A percentile compares a stretch with the other conserved stretches of the same genome.
Conservation (phyloP, 2,888 invertebrate genomes). For the Clepsis dumicolana region DNA sequence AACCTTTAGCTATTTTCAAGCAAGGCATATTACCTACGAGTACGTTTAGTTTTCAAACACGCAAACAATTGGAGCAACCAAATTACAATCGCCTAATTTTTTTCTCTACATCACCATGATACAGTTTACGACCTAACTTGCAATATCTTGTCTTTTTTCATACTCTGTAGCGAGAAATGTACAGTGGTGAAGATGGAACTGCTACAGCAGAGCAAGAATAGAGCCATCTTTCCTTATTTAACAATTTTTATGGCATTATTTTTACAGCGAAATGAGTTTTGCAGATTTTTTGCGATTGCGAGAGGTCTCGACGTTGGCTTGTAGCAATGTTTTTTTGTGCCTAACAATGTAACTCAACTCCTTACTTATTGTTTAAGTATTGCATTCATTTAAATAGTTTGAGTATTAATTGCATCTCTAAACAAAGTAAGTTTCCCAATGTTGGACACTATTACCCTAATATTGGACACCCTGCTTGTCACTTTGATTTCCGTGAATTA, state of each 20-base stretch:
- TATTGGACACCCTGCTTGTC: no score
- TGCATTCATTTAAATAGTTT: background rate
- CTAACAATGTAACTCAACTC: slow-evolving; percentile 36
- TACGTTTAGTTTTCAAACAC: no score
- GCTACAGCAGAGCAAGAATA: slow-evolving; percentile 70
- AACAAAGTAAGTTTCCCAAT: no score
- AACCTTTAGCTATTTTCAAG: no score
- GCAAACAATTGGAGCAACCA: no score
- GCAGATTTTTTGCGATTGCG: slow-evolving; percentile 59
- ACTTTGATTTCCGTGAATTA: no score
- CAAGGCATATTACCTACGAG: no score
- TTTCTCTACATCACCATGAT: background rate
- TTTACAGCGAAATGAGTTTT: slow-evolving; percentile 70
- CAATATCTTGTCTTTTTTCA: slow-evolving; percentile 29
- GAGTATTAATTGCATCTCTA: background rate
- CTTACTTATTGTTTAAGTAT: slow-evolving; percentile 2
- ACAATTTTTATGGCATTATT: slow-evolving; percentile 78
- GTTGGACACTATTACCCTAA: no score
- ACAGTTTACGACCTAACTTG: background rate
- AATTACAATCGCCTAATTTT: no score
- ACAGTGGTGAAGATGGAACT: slow-evolving; percentile 73
- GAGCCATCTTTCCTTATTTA: slow-evolving; percentile 74
- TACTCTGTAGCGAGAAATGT: slow-evolving; percentile 66
- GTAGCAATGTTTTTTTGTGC: slow-evolving; percentile 44
- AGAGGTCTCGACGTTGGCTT: slow-evolving; percentile 54